Evolutionary conservation across 2,797 vertebrate species (phyloP).

Genomic region (Atherinosoma microstoma): DNA sequence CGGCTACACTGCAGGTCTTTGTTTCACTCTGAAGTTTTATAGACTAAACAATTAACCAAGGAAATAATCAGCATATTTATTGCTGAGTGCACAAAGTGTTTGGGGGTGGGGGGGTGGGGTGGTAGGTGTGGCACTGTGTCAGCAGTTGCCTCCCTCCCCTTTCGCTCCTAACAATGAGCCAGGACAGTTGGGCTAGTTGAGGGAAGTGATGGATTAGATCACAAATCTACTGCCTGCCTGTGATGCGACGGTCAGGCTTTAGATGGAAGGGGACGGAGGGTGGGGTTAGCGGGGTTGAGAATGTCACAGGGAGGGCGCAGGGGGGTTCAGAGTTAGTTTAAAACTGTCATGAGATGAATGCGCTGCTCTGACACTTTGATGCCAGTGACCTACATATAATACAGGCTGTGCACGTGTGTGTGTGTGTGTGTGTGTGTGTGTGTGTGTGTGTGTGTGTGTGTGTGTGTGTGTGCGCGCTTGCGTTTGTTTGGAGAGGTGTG

Average conservation of each 20-base stretch:
- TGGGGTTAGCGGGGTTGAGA: conserved; percentile 3
- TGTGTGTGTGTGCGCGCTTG: neutral
- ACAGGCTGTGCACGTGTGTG: neutral
- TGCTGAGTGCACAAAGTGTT: conserved; percentile 8
- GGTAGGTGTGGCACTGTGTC: conserved; percentile 33
- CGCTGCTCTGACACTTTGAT: conserved; percentile 35
- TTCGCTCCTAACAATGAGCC: conserved; percentile 70
- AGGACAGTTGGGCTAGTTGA: conserved; percentile 71
- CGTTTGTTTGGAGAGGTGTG: neutral
- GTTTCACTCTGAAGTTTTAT: neutral
- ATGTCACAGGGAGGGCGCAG: conserved; percentile 54
- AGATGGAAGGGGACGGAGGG: conserved; percentile 26
- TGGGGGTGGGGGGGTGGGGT: neutral
- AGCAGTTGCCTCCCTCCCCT: conserved; percentile 61
- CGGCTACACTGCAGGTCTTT: neutral
- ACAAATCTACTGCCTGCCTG: conserved; percentile 79
- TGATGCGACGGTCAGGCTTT: conserved; percentile 65
- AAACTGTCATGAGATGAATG: conserved; percentile 65
- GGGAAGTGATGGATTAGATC: conserved; percentile 79
- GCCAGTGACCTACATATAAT: conserved; percentile 50
- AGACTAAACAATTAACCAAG: neutral
- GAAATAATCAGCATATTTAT: conserved; percentile 1
- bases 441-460: neutral
- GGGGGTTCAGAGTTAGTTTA: conserved; percentile 66
- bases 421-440: neutral